A percentile compares a stretch with the other conserved stretches of the same genome.
Evolutionary conservation across 1,140 invertebrate genomes (phyloP).

Genomic region (Pygmarrhopalites habei): DNA sequence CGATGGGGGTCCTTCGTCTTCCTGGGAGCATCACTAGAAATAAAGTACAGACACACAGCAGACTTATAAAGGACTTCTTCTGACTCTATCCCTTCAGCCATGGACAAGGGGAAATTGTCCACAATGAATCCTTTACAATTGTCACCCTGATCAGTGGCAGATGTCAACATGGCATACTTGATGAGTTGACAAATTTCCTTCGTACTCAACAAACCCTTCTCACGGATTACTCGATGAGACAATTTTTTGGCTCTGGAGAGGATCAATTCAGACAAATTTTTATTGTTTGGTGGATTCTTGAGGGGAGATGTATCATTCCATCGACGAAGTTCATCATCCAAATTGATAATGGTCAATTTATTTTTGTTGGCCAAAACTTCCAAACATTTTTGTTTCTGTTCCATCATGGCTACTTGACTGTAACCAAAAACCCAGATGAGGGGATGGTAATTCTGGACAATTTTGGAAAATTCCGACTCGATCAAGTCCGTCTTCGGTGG

Average conservation of each 20-base stretch:
- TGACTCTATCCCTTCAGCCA: not conserved
- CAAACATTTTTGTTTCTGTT: not conserved
- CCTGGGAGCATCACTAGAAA: not conserved
- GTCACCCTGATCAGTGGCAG: not conserved
- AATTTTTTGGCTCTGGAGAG: not conserved
- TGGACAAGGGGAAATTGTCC: not conserved
- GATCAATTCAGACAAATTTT: not conserved
- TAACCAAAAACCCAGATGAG: slow-evolving; percentile 1
- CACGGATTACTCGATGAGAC: not conserved
- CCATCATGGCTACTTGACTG: not conserved
- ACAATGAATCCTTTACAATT: not conserved
- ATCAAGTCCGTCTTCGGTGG: not conserved
- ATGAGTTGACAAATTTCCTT: slow-evolving; percentile 2
- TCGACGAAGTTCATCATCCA: not conserved
- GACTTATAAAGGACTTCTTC: not conserved
- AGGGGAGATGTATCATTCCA: not conserved
- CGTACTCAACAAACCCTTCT: not conserved
- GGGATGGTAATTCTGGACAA: not conserved
- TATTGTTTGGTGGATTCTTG: not conserved
- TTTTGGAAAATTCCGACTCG: not conserved
- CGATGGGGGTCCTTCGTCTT: not conserved
- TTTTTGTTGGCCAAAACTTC: not conserved
- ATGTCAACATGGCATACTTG: not conserved
- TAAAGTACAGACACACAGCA: not conserved
- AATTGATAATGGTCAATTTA: not conserved